Base-by-base conservation (phyloP, 2,113 vertebrate genomes). In the Sakesphorus luctuosus region DNA sequence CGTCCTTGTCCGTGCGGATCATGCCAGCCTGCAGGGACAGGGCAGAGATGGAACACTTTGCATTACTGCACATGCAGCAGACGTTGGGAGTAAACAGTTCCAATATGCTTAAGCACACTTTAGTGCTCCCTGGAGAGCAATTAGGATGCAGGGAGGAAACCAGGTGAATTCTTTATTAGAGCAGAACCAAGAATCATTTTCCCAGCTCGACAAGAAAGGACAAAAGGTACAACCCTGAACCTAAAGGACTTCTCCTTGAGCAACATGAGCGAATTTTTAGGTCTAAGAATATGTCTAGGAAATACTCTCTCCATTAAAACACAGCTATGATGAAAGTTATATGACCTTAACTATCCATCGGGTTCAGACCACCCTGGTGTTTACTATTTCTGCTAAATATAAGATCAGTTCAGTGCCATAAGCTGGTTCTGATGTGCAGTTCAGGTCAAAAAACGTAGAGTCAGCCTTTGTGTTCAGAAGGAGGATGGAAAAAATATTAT, bases 1-100 rank as follows among this genome's bases (percentile, higher is more conserved):
- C 99, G 76, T 99, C 99, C 95, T 99, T 97, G 94, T 99, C 99
- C 33, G 99, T 99, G 88, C 98, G 98, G 96, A 99, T 99, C 98
- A 99, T 98, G 50, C 99, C 99, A 81, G 99, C 99, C 99, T 99
- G 98, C 74, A 97, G 94, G 53, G 11, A 97, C 80, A 97, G 90
- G 91, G 85, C 89, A 97, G 94, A 97, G 95, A 94, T 28, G 3
- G 93, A 90, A 95, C 62, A 36, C 46, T 88, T 93, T 29, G 94
- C 65, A 77, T 92, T 97, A 94, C 86, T 71, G 86, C 93, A 84
- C 93, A 9, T 36, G 6, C 66, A 85, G 94, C 91, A 94, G 91
- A 47, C 69, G 0, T 44, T 75, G 83, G 17, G 35, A 96, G 95
- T 89, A 97, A 97, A 96, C 94, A 97, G 68, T 31, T 69, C 69